These are phyloP conservation scores for Prionailurus bengalensis DNA, from an alignment of 2,113 vertebrate species.

Conservation along the genomic window DNA sequence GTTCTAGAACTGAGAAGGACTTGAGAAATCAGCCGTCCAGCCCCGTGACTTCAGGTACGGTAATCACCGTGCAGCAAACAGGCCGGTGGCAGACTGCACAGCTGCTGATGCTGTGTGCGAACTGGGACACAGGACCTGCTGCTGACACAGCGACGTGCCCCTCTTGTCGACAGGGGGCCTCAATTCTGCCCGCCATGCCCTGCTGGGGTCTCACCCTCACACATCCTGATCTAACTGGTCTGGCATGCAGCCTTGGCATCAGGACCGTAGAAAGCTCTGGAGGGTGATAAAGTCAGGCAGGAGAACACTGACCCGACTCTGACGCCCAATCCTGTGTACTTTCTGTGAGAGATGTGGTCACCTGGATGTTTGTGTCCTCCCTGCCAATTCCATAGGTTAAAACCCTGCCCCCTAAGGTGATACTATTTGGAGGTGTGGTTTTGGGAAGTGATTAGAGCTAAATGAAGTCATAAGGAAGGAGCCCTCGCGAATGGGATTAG, in stretches of 20 bases:
- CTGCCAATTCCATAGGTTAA: not conserved
- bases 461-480: not conserved
- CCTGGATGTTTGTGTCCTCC: not conserved
- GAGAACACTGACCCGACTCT: not conserved
- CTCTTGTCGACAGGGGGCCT: not conserved
- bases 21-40: not conserved
- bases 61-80: too few species aligned
- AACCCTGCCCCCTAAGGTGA: not conserved
- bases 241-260: not conserved
- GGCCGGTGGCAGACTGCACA: too few species aligned
- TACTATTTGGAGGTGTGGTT: not conserved
- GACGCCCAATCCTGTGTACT: not conserved
- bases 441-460: not conserved
- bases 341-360: too few species aligned
- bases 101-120: not conserved
- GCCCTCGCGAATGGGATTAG: not conserved
- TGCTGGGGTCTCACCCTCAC: not conserved
- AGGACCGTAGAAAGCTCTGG: rapidly evolving
- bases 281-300: not conserved
- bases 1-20: not conserved
- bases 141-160: not conserved
- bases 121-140: too few species aligned
- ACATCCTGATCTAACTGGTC: not conserved
- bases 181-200: not conserved
- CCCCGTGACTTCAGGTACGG: not conserved